phyloP scores from a whole-genome alignment of 2,797 vertebrate genomes.

The Leuciscus waleckii region DNA sequence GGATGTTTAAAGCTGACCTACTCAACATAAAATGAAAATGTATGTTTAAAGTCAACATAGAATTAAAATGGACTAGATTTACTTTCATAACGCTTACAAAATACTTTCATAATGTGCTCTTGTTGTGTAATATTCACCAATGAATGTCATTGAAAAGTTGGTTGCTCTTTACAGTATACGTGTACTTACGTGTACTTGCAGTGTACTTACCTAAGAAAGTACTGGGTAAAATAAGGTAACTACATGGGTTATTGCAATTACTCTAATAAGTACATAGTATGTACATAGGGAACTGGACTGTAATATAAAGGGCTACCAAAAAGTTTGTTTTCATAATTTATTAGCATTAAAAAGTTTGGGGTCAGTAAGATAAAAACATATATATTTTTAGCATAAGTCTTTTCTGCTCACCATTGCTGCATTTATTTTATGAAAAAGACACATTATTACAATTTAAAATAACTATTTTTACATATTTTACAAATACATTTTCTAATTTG shows the following conservation, averaged over 20 bases:
- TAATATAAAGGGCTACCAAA: too few species aligned
- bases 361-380: neutral
- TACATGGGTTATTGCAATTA: too few species aligned
- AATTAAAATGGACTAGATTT: neutral
- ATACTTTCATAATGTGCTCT: neutral
- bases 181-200: too few species aligned
- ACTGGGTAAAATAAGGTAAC: too few species aligned
- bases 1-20: constrained; percentile 6
- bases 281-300: too few species aligned
- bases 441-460: neutral
- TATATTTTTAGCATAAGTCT: neutral
- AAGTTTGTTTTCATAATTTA: neutral
- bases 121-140: neutral
- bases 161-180: too few species aligned
- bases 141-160: neutral
- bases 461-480: too few species aligned
- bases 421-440: neutral
- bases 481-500: neutral
- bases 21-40: neutral
- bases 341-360: too few species aligned
- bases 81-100: neutral
- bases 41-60: neutral
- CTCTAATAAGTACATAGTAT: too few species aligned
- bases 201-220: too few species aligned
- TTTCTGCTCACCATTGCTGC: neutral